Base-by-base conservation (phyloP, 1,140 invertebrate genomes). In the Drosophila trapezifrons region DNA sequence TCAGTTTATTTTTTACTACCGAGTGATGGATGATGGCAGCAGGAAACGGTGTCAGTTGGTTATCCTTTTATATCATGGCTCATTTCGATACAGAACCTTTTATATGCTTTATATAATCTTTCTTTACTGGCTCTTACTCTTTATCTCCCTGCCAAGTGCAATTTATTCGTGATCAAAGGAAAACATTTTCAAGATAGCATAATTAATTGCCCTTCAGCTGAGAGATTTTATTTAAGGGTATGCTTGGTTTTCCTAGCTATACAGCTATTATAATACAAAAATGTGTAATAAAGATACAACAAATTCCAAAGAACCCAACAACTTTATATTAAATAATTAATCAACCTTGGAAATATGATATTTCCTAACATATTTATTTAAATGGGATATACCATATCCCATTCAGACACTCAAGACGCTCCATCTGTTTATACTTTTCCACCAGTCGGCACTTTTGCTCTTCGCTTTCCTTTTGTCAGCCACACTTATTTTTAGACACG, bases 401-500 rank as follows among this genome's bases (percentile, higher is more conserved):
- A 2, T 2, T 32, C 5, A 52, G 17, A 17, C 29, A 35, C 32
- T 18, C 5, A 22, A 22, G 52, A 18, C 32, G 29, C 37, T 42
- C 37, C 37, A 56, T 56, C 32, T 51, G 37, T 27, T 66, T 43
- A 20, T 65, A 27, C 25, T 27, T 51, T 66, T 27, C 25, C 37
- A 17, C 15, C 6, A 32, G 45, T 49, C 35, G 65, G 37, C 65
- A 65, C 42, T 65, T 65, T 70, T 55, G 49, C 42, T 69, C 17
- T 37, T 70, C 51, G 27, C 47, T 4, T 69, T 46, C 29, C 67
- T 47, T 47, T 56, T 55, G 13, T 20, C 60, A 35, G 65, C 20
- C 37, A 20, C 46, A 52, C 60, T 65, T 71, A 70, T 69, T 69
- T 71, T 71, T 69, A 69, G 46, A 49, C 43, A 17, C 32, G 47